Evolutionary conservation across 2,113 vertebrate species (phyloP).

Genomic region (Aldabrachelys gigantea): DNA sequence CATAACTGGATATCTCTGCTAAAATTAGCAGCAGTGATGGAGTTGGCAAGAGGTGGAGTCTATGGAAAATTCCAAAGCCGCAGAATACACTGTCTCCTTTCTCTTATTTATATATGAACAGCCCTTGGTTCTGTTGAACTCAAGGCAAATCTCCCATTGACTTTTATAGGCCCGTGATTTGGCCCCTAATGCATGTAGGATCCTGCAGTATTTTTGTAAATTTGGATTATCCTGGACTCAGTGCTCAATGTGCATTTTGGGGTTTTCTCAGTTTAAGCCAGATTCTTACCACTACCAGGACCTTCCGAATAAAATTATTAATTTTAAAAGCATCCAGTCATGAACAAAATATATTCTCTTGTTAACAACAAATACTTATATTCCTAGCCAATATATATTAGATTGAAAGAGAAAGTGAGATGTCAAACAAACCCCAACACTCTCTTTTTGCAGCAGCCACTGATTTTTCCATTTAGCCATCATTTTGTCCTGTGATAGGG

Average conservation of each 20-base stretch:
- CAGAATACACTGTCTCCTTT: conserved; percentile 6
- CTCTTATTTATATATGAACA: neutral
- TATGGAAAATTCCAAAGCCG: neutral
- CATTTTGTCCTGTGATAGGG: neutral
- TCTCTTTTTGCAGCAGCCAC: neutral
- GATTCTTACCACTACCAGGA: neutral
- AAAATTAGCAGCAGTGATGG: neutral
- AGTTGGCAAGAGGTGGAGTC: neutral
- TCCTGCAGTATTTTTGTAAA: neutral
- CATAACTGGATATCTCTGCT: neutral
- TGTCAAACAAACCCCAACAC: neutral
- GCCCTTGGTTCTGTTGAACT: neutral
- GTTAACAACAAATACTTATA: neutral
- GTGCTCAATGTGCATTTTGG: neutral
- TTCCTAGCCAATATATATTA: neutral
- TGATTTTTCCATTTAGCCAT: neutral
- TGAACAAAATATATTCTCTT: neutral
- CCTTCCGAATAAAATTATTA: neutral
- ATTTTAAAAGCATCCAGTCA: neutral
- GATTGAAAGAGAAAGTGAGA: neutral
- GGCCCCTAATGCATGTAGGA: neutral
- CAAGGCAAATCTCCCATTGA: neutral
- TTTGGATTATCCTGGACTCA: neutral
- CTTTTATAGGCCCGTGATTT: neutral
- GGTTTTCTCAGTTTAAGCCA: neutral